These are phyloP conservation scores for Leistus spinibarbis DNA, from an alignment of 2,888 invertebrate genomes.

Conservation along the genomic window DNA sequence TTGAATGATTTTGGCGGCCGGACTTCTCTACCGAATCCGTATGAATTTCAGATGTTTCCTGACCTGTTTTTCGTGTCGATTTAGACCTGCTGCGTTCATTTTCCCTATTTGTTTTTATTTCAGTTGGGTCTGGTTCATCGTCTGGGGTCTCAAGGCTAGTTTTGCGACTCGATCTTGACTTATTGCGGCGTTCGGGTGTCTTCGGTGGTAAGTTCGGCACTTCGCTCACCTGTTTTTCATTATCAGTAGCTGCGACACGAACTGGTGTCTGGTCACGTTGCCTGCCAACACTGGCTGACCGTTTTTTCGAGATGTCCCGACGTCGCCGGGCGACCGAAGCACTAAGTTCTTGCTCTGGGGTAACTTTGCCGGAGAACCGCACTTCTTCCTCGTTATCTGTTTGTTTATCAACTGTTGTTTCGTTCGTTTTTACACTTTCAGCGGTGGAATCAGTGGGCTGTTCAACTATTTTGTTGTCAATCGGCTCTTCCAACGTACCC, in stretches of 20 bases:
- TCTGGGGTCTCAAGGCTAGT: slow-evolving; percentile 36
- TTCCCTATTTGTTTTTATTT: slow-evolving; percentile 39
- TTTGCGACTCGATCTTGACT: slow-evolving; percentile 44
- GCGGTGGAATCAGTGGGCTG: slow-evolving; percentile 2
- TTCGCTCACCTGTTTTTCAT: slow-evolving; percentile 49
- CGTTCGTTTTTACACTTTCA: slow-evolving; percentile 46
- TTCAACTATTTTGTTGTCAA: slow-evolving; percentile 40
- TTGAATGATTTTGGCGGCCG: slow-evolving; percentile 1
- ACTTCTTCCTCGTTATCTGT: slow-evolving; percentile 41
- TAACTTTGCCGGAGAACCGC: slow-evolving; percentile 52
- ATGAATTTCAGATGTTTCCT: slow-evolving; percentile 42
- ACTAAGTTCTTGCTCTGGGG: slow-evolving; percentile 59
- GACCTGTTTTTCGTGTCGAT: neutral
- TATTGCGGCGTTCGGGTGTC: slow-evolving; percentile 50
- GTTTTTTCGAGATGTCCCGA: slow-evolving; percentile 65
- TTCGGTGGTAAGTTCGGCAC: slow-evolving; percentile 45
- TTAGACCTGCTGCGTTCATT: slow-evolving; percentile 34
- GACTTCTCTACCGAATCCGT: neutral
- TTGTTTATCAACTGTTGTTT: slow-evolving; percentile 50
- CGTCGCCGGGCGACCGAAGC: slow-evolving; percentile 65
- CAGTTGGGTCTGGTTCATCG: slow-evolving; percentile 36
- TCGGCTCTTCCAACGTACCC: slow-evolving; percentile 51
- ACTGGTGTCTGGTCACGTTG: slow-evolving; percentile 70
- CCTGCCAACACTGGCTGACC: slow-evolving; percentile 59
- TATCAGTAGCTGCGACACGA: slow-evolving; percentile 57